Base-by-base conservation (phyloP, 2,888 invertebrate species). In the Acrobasis repandana region DNA sequence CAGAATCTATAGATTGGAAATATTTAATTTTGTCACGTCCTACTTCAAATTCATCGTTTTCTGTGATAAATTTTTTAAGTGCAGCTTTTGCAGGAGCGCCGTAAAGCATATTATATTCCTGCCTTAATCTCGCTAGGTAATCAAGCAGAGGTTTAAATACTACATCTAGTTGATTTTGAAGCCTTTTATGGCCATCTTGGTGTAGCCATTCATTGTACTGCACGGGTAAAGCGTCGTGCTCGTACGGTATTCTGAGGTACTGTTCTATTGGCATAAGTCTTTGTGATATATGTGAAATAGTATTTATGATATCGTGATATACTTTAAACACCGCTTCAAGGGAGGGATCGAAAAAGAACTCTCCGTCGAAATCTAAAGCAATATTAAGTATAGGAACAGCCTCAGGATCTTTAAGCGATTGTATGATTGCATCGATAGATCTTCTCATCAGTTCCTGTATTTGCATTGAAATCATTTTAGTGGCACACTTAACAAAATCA, bases 401-500 rank as follows among this genome's bases (percentile, higher is more conserved):
- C 6, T 93, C 85, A 1, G 93, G 85, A 67, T 93, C 82, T 60
- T 89, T 85, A 10, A 95, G 90, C 9, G 93, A 82, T 0, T 93
- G 86, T 62, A 95, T 92, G 9, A 96, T 84, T 66, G 94, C 92
- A 50, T 94, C 88, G 52, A 96, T 94, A 9, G 96, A 95, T 59
- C 93, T 88, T 57, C 94, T 93, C 90, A 96, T 95, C 38, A 95
- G 75, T 71, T 94, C 93, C 69, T 95, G 94, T 69, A 96, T 93
- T 80, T 95, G 94, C 71, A 92, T 88, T 3, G 90, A 86, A 73
- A 93, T 91, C 75, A 89, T 88, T 78, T 83, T 91, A 11, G 86
- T 86, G 15, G 91, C 87, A 70, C 90, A 91, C 68, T 71, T 83
- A 5, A 92, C 81, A 71, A 93, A 91, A 16, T 79, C 77, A 0